Base-by-base conservation (phyloP, 2,888 invertebrate genomes). In the Venusia cambrica region DNA sequence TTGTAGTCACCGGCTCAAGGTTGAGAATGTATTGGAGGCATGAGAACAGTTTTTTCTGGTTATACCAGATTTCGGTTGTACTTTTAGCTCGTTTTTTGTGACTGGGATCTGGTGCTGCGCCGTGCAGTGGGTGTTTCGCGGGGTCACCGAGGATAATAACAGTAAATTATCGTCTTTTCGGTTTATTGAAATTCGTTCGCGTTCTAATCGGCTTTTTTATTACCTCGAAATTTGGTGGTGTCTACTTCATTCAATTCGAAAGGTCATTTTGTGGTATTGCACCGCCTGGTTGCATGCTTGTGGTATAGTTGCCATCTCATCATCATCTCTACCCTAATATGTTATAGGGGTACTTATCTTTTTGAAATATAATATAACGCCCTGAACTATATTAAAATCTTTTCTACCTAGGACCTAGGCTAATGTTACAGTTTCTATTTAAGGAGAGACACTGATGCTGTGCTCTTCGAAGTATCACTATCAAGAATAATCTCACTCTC, bases 101-200 rank as follows among this genome's bases (percentile, higher is more conserved):
- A 79, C 80, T 73, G 48, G 70, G 72, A 65, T 68, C 69, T 62
- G 69, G 63, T 70, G 67, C 66, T 65, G 65, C 70, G 67, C 66
- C 64, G 65, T 76, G 65, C 75, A 73, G 81, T 81, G 81, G 81
- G 81, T 83, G 83, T 84, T 81, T 83, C 77, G 83, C 83, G 83
- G 84, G 85, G 84, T 85, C 85, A 84, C 71, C 68, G 75, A 72
- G 73, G 81, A 79, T 85, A 87, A 85, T 87, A 85, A 85, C 84
- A 77, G 84, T 84, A 85, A 84, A 85, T 85, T 83, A 85, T 84
- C 75, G 72, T 77, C 73, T 68, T 60, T 73, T 70, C 62, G 74
- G 68, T 72, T 84, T 85, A 87, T 87, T 84, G 85, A 85, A 85
- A 79, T 75, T 71, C 66, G 69, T 60, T 70, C 71, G 62, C 64